Percentiles rank a stretch among this genome's conserved stretches.
Evolutionary conservation across 1,140 invertebrate genomes (phyloP).

Genomic region (Pseudomyrmex gracilis): DNA sequence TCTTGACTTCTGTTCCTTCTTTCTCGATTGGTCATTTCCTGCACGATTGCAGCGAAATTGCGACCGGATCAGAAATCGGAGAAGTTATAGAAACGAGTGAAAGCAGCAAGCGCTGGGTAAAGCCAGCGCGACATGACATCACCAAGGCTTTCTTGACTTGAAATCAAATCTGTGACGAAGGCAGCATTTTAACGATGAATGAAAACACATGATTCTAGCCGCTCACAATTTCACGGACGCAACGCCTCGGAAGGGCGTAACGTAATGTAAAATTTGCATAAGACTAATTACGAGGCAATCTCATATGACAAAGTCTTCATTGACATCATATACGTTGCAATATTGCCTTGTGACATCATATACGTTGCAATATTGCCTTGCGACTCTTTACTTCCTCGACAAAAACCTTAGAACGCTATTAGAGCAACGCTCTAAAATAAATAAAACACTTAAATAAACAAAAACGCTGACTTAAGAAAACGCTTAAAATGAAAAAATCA

Average conservation of each 20-base stretch:
- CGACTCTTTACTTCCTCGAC: no score
- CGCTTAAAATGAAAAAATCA: no score
- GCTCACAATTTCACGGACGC: not conserved
- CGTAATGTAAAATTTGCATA: not conserved
- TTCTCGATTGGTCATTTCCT: not conserved
- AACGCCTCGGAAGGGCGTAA: not conserved
- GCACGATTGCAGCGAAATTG: not conserved
- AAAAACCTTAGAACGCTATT: no score
- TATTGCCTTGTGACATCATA: no score
- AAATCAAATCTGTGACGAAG: constrained; percentile 66
- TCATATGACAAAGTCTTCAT: not conserved
- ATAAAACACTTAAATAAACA: no score
- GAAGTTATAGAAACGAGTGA: constrained; percentile 55
- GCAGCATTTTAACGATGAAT: constrained; percentile 25
- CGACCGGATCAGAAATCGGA: constrained; percentile 39
- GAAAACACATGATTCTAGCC: not conserved
- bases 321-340: no score
- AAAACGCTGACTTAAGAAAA: no score
- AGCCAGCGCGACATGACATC: constrained; percentile 65
- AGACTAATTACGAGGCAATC: no score
- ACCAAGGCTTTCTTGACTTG: constrained; percentile 72
- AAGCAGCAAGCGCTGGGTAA: constrained; percentile 56
- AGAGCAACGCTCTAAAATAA: no score
- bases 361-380: no score
- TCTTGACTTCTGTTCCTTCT: constrained; percentile 20